phyloP scores from a whole-genome alignment of 2,113 vertebrate species.

The Recurvirostra avosetta region DNA sequence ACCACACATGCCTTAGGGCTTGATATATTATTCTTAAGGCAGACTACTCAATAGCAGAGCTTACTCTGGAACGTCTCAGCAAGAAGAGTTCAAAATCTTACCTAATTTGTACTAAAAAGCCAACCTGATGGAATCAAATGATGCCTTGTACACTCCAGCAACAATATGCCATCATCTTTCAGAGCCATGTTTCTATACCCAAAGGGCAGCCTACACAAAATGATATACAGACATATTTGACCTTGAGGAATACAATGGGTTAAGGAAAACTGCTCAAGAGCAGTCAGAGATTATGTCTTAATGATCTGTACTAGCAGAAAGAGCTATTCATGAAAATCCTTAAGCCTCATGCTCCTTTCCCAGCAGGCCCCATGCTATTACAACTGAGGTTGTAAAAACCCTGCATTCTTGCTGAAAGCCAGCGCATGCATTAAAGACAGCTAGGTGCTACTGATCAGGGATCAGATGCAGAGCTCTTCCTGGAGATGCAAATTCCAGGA shows the following conservation, averaged over 20 bases:
- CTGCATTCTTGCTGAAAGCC: neutral
- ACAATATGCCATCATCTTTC: neutral
- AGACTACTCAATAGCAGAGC: neutral
- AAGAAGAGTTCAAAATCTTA: neutral
- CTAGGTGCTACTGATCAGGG: neutral
- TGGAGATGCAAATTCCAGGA: neutral
- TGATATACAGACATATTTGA: neutral
- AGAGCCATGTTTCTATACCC: neutral
- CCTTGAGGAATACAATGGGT: neutral
- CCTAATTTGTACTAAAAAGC: slow-evolving; percentile 1
- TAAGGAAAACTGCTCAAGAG: neutral
- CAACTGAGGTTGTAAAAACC: neutral
- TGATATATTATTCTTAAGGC: neutral
- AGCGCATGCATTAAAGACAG: neutral
- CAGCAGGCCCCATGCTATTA: neutral
- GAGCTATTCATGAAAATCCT: neutral
- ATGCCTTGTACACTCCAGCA: neutral
- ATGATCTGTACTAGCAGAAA: neutral
- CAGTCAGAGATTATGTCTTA: neutral
- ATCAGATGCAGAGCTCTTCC: neutral
- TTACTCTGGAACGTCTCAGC: neutral
- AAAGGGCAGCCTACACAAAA: neutral
- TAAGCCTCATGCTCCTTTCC: neutral
- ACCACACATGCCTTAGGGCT: neutral
- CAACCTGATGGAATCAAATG: neutral